Percentiles rank a stretch among this genome's conserved stretches.
phyloP scores from a whole-genome alignment of 2,888 invertebrate genomes.

The Zaprionus obscuricornis region DNA sequence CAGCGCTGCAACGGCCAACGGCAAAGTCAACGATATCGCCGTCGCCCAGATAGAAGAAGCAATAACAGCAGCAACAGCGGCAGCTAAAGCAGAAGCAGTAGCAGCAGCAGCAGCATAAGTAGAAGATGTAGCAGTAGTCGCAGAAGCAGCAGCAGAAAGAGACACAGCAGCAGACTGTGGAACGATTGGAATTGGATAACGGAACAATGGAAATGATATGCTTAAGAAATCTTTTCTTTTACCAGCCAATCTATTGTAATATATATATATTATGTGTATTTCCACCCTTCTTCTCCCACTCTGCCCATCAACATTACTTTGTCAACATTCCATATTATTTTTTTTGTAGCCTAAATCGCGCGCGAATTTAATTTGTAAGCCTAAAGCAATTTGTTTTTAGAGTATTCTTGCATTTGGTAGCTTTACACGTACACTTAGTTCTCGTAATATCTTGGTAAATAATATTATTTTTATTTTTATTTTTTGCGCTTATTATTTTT shows the following conservation, averaged over 20 bases:
- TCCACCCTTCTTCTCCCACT: too few species aligned
- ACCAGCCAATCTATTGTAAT: constrained; percentile 70
- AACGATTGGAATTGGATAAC: too few species aligned
- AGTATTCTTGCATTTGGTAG: constrained; percentile 70
- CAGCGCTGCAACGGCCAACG: constrained; percentile 51
- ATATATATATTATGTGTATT: constrained; percentile 40
- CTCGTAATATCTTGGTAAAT: constrained; percentile 16
- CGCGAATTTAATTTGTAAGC: constrained; percentile 36
- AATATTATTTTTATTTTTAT: background rate
- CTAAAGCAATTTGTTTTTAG: constrained; percentile 56
- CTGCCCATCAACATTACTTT: too few species aligned
- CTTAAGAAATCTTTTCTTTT: too few species aligned
- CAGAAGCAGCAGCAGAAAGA: background rate
- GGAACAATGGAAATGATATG: too few species aligned
- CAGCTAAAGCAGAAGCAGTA: background rate
- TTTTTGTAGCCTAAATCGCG: constrained; percentile 26
- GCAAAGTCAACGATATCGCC: constrained; percentile 74
- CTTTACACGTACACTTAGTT: constrained; percentile 52
- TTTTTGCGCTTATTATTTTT: background rate
- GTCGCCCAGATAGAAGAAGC: constrained; percentile 71
- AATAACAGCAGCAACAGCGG: background rate
- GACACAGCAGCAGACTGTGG: background rate
- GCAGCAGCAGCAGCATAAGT: background rate
- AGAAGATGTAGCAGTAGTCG: background rate
- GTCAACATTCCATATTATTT: background rate